Percentiles rank a stretch among this genome's conserved stretches.
These are phyloP conservation scores for Tipula unca DNA, from an alignment of 2,888 invertebrate species.

Conservation along the genomic window DNA sequence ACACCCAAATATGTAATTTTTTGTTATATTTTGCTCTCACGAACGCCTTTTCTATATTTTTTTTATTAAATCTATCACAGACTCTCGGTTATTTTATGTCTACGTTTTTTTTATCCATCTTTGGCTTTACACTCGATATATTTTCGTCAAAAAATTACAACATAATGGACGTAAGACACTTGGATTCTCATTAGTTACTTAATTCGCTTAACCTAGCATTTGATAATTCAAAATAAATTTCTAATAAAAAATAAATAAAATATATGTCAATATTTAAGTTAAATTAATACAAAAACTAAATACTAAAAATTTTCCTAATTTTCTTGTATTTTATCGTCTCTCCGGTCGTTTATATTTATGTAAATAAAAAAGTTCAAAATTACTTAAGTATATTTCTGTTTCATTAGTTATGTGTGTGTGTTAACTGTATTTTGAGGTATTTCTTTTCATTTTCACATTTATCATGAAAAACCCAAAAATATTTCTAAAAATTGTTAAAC, in stretches of 20 bases:
- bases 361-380: background rate
- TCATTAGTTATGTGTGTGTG: background rate
- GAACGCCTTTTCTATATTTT: background rate
- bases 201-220: background rate
- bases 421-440: conserved; percentile 1
- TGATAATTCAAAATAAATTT: background rate
- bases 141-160: background rate
- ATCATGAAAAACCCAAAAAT: background rate
- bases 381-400: background rate
- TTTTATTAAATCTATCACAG: background rate
- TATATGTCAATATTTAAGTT: background rate
- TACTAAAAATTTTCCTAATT: background rate
- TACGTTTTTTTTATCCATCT: background rate
- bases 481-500: background rate
- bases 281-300: background rate
- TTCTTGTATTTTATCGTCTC: background rate
- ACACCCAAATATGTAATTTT: background rate
- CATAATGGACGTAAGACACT: background rate
- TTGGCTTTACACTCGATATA: background rate
- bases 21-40: background rate
- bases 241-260: conserved; percentile 8
- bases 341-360: background rate
- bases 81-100: background rate
- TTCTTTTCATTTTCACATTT: background rate
- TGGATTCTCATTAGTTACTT: background rate